Evolutionary conservation across 2,113 vertebrate species (phyloP), one percentile per base, ranked within the genome.

Genomic region (Corythornis madagascariensis): DNA sequence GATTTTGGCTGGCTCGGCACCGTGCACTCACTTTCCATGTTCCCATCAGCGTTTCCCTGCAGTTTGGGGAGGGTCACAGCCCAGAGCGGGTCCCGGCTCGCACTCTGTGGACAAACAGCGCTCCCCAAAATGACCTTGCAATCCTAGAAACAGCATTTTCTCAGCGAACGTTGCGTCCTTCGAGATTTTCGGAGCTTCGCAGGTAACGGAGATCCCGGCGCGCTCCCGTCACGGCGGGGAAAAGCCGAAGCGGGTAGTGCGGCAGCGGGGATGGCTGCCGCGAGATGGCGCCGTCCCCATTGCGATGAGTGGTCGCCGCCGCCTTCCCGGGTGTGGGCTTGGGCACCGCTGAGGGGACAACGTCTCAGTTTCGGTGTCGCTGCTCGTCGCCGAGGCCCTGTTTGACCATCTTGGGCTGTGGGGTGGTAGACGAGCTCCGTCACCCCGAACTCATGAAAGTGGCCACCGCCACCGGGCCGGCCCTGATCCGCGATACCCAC

Each of bases 331-430:
- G 38, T 13, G 47, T 0, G 66, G 33, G 31, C 38, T 1, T 0
- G 25, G n/a, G 0, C 7, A 7, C 26, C 5, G 6, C 2, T 0
- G 31, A 5, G 14, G 3, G 2, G 12, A 1, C 1, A 3, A 2
- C 28, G 16, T 8, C 25, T 22, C 12, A 29, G 38, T 13, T 31
- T 25, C 6, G 7, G 11, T 4, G 61, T 35, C 74, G 2, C 50
- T 35, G 16, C 50, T 63, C 5, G n/a, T 22, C 74, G 3, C 35
- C 31, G 22, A 3, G 14, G n/a, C 56, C 69, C 28, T 16, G 16
- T n/a, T 14, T 19, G 56, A 13, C 4, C 55, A 2, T 1, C 3
- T 11, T 16, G 15, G 33, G 33, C 50, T 22, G 52, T 3, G 18
- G 52, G 45, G 9, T 28, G 61, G 40, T 16, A 31, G 19, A 50